Percentiles rank a stretch among this genome's conserved stretches.
These are phyloP conservation scores for Rallus limicola DNA, from an alignment of 2,113 vertebrate genomes.

Conservation along the genomic window DNA sequence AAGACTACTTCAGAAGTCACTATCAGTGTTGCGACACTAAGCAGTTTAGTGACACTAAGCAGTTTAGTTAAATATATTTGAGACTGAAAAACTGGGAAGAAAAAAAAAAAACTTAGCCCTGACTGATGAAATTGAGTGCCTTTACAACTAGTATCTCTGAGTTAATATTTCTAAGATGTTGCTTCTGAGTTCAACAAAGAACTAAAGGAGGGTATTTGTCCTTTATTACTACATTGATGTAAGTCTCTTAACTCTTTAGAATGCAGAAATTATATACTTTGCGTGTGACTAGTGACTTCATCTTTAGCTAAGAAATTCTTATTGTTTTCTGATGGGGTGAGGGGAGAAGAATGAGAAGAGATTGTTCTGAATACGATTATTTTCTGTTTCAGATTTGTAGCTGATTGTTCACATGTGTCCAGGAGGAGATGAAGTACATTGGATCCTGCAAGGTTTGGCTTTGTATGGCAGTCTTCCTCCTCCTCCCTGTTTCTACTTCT, in stretches of 20 bases:
- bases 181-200: background rate
- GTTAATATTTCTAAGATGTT: background rate
- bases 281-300: background rate
- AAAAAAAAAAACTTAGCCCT: background rate
- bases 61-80: background rate
- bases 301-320: background rate
- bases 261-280: background rate
- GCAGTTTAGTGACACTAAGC: background rate
- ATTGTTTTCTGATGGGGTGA: background rate
- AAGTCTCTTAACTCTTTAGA: background rate
- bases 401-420: constrained; percentile 75
- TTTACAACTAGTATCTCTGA: background rate
- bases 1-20: background rate
- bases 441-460: constrained; percentile 82
- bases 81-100: background rate
- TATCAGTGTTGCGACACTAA: background rate
- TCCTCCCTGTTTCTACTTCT: constrained; percentile 76
- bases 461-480: constrained; percentile 73
- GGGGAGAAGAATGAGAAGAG: background rate
- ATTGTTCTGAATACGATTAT: background rate
- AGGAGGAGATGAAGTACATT: constrained; percentile 80
- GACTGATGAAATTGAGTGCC: background rate
- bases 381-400: constrained; percentile 77
- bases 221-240: background rate
- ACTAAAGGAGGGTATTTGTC: background rate